phyloP scores from a whole-genome alignment of 1,140 invertebrate species.

The Pseudachorutes palmiensis region DNA sequence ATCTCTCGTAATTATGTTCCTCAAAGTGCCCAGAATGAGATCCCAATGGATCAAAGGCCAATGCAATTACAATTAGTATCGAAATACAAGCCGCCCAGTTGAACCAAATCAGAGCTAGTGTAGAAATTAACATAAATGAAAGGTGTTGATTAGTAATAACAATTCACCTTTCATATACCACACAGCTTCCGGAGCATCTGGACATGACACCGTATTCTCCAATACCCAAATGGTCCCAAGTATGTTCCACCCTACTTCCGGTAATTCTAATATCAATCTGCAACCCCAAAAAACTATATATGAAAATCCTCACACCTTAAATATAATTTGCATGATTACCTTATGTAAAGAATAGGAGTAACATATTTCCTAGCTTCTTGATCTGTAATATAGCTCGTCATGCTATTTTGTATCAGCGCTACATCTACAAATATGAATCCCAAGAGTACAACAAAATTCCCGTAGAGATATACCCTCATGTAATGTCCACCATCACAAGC shows the following conservation, averaged over 20 bases:
- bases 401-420: conserved; percentile 41
- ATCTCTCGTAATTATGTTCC: conserved; percentile 46
- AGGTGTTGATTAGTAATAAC: conserved; percentile 1
- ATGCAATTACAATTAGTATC: conserved; percentile 61
- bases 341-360: conserved; percentile 42
- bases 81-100: conserved; percentile 69
- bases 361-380: conserved; percentile 42
- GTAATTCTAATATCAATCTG: conserved; percentile 60
- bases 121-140: conserved; percentile 19
- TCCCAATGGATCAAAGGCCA: conserved; percentile 73
- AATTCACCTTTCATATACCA: conserved; percentile 59
- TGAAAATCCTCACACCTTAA: too few relatives aligned
- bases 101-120: conserved; percentile 59
- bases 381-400: conserved; percentile 44
- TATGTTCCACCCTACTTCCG: conserved; percentile 66
- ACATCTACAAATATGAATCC: conserved; percentile 40
- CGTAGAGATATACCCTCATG: conserved; percentile 36
- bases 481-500: conserved; percentile 35
- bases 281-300: neutral
- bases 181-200: conserved; percentile 55
- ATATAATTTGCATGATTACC: conserved; percentile 32
- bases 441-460: conserved; percentile 39
- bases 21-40: conserved; percentile 49
- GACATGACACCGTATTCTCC: conserved; percentile 24
- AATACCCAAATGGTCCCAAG: conserved; percentile 75